Evolutionary conservation across 2,888 invertebrate species (phyloP).

Genomic region (Lutraria lutraria): DNA sequence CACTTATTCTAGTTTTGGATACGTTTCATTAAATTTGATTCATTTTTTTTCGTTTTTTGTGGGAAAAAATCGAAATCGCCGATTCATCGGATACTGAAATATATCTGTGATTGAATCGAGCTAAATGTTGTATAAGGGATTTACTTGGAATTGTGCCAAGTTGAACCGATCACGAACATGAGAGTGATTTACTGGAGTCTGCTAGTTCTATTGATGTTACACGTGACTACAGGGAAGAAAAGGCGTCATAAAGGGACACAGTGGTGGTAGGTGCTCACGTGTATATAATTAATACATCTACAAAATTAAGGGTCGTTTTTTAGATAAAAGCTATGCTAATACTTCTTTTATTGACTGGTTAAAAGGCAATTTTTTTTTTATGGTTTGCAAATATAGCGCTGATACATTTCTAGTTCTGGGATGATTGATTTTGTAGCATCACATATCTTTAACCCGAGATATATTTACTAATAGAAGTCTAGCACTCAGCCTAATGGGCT

Average conservation of each 20-base stretch:
- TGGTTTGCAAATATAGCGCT: too few relatives aligned
- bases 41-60: neutral
- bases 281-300: neutral
- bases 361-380: too few relatives aligned
- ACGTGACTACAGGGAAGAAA: conserved; percentile 68
- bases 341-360: too few relatives aligned
- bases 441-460: too few relatives aligned
- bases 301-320: neutral
- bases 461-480: too few relatives aligned
- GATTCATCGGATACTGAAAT: neutral
- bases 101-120: conserved; percentile 15
- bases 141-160: conserved; percentile 17
- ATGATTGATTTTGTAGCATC: too few relatives aligned
- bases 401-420: too few relatives aligned
- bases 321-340: neutral
- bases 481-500: too few relatives aligned
- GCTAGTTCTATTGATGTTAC: conserved; percentile 54
- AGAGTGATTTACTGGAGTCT: conserved; percentile 60
- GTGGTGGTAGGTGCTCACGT: conserved; percentile 77
- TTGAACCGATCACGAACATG: conserved; percentile 57
- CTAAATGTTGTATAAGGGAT: conserved; percentile 38
- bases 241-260: conserved; percentile 75
- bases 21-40: neutral
- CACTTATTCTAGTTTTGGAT: neutral
- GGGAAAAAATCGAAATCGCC: neutral